These are phyloP conservation scores for Pluvialis apricaria DNA, from an alignment of 2,113 vertebrate genomes.

Conservation along the genomic window DNA sequence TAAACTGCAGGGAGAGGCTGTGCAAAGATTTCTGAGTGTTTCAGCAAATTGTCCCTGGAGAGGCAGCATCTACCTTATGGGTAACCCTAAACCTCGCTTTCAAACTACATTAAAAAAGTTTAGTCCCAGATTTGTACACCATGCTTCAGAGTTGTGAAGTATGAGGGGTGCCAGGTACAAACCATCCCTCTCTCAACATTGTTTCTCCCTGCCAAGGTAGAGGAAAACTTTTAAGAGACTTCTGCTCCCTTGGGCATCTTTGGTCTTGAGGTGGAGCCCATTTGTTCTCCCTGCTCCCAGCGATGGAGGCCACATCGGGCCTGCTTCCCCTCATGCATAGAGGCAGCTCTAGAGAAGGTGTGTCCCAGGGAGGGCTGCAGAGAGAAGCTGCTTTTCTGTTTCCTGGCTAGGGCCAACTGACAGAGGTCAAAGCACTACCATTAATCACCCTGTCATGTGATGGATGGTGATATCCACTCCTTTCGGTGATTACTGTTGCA, in stretches of 20 bases:
- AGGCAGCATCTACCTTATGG: accelerated
- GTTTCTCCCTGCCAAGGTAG: background rate
- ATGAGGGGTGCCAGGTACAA: background rate
- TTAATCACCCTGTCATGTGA: background rate
- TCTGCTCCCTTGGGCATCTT: background rate
- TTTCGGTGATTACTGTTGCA: background rate
- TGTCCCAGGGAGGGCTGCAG: background rate
- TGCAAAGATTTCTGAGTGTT: background rate
- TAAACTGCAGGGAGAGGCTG: background rate
- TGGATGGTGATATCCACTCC: background rate
- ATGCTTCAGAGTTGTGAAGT: background rate
- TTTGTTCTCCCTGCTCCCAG: background rate
- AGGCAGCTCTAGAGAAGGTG: background rate
- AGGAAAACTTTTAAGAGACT: background rate
- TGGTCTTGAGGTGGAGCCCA: background rate
- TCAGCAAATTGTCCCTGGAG: background rate
- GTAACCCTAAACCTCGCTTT: background rate
- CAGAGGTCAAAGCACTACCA: background rate
- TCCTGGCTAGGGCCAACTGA: background rate
- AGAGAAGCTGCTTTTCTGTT: background rate
- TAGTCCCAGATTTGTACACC: background rate
- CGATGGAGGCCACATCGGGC: background rate
- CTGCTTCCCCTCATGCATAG: background rate
- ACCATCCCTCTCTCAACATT: background rate
- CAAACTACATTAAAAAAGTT: background rate